These are phyloP conservation scores for Muschampia staudingeri DNA, from an alignment of 2,888 invertebrate genomes.

Conservation along the genomic window DNA sequence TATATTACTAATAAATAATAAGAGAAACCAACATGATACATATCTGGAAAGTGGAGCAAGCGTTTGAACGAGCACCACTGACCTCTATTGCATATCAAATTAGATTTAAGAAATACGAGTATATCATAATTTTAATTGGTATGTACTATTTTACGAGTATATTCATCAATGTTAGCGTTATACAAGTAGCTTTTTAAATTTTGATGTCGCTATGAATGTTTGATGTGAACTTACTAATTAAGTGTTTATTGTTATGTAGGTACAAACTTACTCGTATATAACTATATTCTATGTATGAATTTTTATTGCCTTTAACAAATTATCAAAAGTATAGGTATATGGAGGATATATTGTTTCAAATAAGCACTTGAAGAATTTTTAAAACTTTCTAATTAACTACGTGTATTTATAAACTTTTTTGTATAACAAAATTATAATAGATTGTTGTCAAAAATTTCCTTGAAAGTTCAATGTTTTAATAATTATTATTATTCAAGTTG, in stretches of 20 bases:
- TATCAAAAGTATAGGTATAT: neutral
- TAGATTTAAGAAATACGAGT: conserved; percentile 75
- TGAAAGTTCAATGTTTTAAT: neutral
- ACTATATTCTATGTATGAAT: neutral
- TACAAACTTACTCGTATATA: neutral
- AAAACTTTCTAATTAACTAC: neutral
- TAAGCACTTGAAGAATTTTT: neutral
- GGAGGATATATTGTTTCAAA: too few relatives aligned
- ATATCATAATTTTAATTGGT: conserved; percentile 67
- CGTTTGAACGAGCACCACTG: conserved; percentile 68
- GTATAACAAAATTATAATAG: neutral
- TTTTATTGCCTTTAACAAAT: neutral
- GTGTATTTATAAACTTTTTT: neutral
- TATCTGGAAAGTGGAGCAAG: conserved; percentile 77
- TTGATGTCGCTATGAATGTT: conserved; percentile 35
- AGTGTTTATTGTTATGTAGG: conserved; percentile 5
- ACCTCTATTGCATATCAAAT: conserved; percentile 84
- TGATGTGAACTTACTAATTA: conserved; percentile 29
- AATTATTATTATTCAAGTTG: neutral
- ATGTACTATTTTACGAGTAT: conserved; percentile 45
- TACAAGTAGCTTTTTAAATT: conserved; percentile 15
- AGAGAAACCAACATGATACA: conserved; percentile 82
- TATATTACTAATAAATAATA: conserved; percentile 18
- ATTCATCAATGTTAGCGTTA: conserved; percentile 33
- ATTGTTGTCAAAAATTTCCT: neutral